Conservation (phyloP, 2,797 vertebrate genomes). For the Heterohyrax brucei region DNA sequence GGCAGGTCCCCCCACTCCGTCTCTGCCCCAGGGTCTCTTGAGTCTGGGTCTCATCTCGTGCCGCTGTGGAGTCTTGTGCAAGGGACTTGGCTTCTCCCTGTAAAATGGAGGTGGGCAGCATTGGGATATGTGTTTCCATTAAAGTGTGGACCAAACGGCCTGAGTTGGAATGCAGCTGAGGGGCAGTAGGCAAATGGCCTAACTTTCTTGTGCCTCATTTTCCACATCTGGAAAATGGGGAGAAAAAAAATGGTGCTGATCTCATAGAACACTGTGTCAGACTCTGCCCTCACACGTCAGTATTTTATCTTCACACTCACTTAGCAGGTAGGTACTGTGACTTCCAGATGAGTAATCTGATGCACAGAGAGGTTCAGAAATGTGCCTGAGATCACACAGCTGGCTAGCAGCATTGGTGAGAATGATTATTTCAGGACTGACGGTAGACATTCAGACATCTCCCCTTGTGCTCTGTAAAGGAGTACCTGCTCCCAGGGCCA, state of each 20-base stretch:
- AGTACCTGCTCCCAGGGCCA: not conserved
- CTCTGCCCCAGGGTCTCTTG: not conserved
- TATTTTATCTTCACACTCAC: not conserved
- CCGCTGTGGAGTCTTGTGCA: not conserved
- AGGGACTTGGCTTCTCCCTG: constrained; percentile 37
- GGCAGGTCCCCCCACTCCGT: not conserved
- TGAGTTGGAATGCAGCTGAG: constrained; percentile 23
- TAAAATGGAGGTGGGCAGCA: not conserved
- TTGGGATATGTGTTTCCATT: not conserved
- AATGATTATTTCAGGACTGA: not conserved
- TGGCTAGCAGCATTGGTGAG: not conserved
- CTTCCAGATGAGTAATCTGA: constrained; percentile 13
- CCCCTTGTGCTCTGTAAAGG: not conserved
- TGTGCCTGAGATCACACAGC: not conserved
- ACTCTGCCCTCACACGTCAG: not conserved
- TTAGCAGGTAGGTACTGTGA: not conserved
- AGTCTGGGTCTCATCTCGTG: not conserved
- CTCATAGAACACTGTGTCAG: not conserved
- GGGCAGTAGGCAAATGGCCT: not conserved
- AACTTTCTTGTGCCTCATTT: not conserved
- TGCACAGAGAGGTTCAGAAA: not conserved
- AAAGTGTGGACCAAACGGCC: not conserved
- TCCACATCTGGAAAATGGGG: not conserved
- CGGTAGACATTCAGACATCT: not conserved
- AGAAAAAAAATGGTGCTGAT: not conserved